Evolutionary conservation across 2,113 vertebrate species (phyloP).

Genomic region (Neotoma lepida): DNA sequence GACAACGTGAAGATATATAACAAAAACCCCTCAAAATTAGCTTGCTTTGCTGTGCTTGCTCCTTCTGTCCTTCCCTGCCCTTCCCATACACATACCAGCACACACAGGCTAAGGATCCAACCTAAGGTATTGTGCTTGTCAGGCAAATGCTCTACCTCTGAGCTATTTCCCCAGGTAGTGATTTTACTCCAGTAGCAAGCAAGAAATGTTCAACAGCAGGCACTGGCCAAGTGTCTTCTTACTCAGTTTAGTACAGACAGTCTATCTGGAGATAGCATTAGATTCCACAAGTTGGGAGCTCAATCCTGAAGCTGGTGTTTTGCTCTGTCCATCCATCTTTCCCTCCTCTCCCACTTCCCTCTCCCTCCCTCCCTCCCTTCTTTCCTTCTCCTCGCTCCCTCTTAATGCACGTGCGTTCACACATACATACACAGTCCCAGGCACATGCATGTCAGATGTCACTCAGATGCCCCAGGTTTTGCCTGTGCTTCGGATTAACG

Average conservation of each 20-base stretch:
- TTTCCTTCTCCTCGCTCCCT: background rate
- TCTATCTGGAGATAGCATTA: background rate
- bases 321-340: background rate
- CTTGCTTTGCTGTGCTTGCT: background rate
- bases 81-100: too few species aligned
- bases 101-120: background rate
- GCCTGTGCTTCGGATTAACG: background rate
- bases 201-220: background rate
- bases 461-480: background rate
- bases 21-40: background rate
- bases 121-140: background rate
- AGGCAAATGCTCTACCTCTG: background rate
- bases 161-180: background rate
- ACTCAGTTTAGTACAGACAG: background rate
- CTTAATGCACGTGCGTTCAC: background rate
- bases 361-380: too few species aligned
- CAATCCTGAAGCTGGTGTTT: background rate
- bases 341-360: too few species aligned
- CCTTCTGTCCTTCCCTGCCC: background rate
- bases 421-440: background rate
- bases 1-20: background rate
- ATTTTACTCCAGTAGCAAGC: background rate
- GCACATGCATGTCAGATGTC: background rate
- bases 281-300: background rate
- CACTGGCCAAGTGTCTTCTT: background rate